phyloP scores from a whole-genome alignment of 1,140 invertebrate species.

The Hirudo medicinalis region DNA sequence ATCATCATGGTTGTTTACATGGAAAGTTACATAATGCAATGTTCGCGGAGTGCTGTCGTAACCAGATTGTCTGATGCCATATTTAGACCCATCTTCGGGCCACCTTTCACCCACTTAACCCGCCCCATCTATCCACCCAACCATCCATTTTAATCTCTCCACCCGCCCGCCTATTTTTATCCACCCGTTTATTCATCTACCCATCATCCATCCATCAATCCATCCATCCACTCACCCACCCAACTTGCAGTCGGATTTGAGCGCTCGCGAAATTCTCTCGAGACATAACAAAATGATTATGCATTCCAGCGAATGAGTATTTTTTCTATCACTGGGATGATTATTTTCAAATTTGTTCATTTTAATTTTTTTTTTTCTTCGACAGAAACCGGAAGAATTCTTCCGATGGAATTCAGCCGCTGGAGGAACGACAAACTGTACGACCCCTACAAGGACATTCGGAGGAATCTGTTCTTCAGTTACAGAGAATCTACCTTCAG shows the following conservation, averaged over 20 bases:
- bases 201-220: not conserved
- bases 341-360: not conserved
- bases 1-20: not conserved
- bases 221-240: too few relatives aligned
- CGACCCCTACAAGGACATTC: constrained; percentile 22
- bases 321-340: too few relatives aligned
- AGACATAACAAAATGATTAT: too few relatives aligned
- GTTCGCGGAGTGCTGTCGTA: too few relatives aligned
- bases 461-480: constrained; percentile 18
- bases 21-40: too few relatives aligned
- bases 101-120: not conserved
- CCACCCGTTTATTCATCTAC: not conserved
- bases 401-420: constrained; percentile 18
- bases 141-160: not conserved
- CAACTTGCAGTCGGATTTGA: too few relatives aligned
- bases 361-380: not conserved
- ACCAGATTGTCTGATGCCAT: not conserved
- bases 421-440: constrained; percentile 22
- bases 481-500: too few relatives aligned
- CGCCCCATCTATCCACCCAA: too few relatives aligned
- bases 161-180: not conserved
- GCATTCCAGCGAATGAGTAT: too few relatives aligned
- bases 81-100: not conserved
- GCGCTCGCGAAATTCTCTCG: too few relatives aligned
- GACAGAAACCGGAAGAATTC: constrained; percentile 22